Evolutionary conservation across 2,888 invertebrate species (phyloP).

Genomic region (Nebria brevicollis): DNA sequence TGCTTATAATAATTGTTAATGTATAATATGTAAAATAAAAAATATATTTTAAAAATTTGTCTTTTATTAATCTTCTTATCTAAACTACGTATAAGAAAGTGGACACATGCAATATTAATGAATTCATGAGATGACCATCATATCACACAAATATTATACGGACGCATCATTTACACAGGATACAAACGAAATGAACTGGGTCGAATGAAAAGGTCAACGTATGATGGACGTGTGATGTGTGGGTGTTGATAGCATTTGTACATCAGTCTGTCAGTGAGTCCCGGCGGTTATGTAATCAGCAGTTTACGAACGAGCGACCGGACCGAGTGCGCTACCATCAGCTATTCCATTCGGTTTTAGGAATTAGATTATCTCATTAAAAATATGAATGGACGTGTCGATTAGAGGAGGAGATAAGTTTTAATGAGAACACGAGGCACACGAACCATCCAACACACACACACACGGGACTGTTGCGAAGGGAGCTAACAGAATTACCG

Average conservation of each 20-base stretch:
- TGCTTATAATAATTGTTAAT: too few species aligned
- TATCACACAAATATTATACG: conserved; percentile 1
- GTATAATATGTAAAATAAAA: too few species aligned
- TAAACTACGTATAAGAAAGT: too few species aligned
- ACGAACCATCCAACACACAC: background rate
- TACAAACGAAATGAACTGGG: conserved; percentile 26
- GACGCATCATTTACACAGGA: background rate
- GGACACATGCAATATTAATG: background rate
- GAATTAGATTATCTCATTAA: conserved; percentile 46
- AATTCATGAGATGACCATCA: background rate
- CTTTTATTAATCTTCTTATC: too few species aligned
- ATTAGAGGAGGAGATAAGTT: conserved; percentile 28
- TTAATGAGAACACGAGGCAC: conserved; percentile 21
- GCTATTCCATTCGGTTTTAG: conserved; percentile 21
- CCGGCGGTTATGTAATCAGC: conserved; percentile 30
- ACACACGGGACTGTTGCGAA: background rate
- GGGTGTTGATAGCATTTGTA: conserved; percentile 21
- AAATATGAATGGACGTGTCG: conserved; percentile 41
- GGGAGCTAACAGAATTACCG: background rate
- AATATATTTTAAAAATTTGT: too few species aligned
- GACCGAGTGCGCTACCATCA: background rate
- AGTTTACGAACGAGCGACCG: background rate
- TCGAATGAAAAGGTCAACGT: conserved; percentile 36
- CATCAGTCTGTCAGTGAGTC: background rate
- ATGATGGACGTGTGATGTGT: conserved; percentile 26